A percentile compares a stretch with the other conserved stretches of the same genome.
Conservation (phyloP, 2,113 vertebrate genomes). For the Cepphus grylle region DNA sequence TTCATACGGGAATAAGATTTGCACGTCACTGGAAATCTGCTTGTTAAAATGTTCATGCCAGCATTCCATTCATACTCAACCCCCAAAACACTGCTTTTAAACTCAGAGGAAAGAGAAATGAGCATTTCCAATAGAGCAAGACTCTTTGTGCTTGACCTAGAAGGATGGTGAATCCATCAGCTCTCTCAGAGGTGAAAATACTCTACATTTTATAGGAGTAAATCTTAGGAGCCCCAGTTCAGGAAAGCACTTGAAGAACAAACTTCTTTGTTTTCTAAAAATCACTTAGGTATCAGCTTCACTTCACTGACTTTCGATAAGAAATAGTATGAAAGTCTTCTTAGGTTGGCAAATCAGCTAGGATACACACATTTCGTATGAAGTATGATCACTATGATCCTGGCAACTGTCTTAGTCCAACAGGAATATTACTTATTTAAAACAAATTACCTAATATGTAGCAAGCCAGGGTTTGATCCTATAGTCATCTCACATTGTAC, state of each 20-base stretch:
- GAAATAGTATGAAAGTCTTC: background rate
- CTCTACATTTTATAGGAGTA: background rate
- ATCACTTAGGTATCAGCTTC: background rate
- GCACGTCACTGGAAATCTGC: background rate
- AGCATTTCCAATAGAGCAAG: conserved; percentile 43
- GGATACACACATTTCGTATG: background rate
- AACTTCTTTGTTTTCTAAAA: background rate
- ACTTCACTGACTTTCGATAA: background rate
- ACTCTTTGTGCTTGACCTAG: conserved; percentile 31
- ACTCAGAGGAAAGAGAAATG: conserved; percentile 23
- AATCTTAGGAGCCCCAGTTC: background rate
- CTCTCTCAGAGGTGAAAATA: background rate
- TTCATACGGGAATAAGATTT: background rate
- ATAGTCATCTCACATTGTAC: background rate
- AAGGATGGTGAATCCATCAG: background rate
- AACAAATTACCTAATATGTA: background rate
- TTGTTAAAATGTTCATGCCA: conserved; percentile 23
- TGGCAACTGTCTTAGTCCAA: background rate
- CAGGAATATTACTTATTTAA: background rate
- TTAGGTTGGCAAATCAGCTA: background rate
- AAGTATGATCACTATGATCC: background rate
- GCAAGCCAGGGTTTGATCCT: background rate
- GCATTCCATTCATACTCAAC: conserved; percentile 11
- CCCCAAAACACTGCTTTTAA: background rate
- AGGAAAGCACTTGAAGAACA: background rate